These are phyloP conservation scores for Sprattus sprattus DNA, from an alignment of 2,113 vertebrate genomes.

Conservation along the genomic window DNA sequence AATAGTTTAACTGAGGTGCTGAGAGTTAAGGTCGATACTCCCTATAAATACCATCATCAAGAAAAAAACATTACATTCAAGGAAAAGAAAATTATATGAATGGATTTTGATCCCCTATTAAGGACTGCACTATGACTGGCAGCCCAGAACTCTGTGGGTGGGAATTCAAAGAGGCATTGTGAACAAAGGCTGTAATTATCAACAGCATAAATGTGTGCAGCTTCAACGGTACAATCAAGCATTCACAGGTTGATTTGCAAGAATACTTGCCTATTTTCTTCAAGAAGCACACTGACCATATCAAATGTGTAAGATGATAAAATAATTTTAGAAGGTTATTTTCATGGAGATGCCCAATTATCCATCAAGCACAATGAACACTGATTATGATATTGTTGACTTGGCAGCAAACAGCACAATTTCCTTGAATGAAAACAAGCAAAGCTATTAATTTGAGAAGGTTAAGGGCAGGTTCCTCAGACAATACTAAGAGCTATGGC, in stretches of 20 bases:
- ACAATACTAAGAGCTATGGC: not conserved
- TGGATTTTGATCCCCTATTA: not conserved
- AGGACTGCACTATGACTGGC: not conserved
- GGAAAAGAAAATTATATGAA: not conserved
- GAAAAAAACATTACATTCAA: not conserved
- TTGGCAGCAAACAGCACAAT: not conserved
- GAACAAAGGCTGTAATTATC: not conserved
- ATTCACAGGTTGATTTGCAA: not conserved
- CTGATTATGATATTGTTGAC: not conserved
- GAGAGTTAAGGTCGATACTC: conserved; percentile 74
- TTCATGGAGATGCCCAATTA: not conserved
- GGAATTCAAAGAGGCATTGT: not conserved
- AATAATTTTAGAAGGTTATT: not conserved
- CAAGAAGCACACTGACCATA: not conserved
- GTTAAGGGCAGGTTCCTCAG: not conserved
- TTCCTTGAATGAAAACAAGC: not conserved
- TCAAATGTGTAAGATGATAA: not conserved
- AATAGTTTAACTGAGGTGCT: conserved; percentile 95
- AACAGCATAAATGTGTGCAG: not conserved
- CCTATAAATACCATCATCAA: not conserved
- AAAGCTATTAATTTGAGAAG: not conserved
- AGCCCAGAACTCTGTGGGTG: not conserved
- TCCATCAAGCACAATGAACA: not conserved
- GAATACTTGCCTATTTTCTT: not conserved
- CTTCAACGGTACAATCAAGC: not conserved